Percentiles rank a stretch among this genome's conserved stretches.
These are phyloP conservation scores for Autographa gamma DNA, from an alignment of 2,888 invertebrate genomes.

Conservation along the genomic window DNA sequence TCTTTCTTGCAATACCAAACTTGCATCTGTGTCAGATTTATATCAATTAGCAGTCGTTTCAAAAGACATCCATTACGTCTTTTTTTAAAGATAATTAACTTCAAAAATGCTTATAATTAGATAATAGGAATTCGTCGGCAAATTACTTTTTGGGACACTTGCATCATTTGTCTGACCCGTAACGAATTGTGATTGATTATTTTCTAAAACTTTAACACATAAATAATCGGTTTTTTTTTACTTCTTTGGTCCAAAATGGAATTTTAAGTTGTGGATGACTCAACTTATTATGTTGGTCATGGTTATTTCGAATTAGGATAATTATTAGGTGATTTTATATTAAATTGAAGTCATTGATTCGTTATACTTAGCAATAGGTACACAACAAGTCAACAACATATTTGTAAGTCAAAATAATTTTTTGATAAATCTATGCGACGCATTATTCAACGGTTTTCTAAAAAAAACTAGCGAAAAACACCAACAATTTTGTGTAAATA, in stretches of 20 bases:
- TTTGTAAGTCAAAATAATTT: too few species aligned
- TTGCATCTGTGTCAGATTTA: too few species aligned
- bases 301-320: background rate
- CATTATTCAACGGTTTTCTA: too few species aligned
- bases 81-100: constrained; percentile 18
- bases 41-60: background rate
- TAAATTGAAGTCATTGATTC: too few species aligned
- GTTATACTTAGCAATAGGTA: too few species aligned
- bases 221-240: background rate
- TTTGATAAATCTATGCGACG: too few species aligned
- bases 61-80: constrained; percentile 2
- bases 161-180: constrained; percentile 16
- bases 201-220: background rate
- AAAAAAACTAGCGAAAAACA: too few species aligned
- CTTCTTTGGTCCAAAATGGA: background rate
- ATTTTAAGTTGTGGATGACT: background rate
- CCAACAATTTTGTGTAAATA: too few species aligned
- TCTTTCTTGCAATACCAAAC: too few species aligned
- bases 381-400: too few species aligned
- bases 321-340: background rate
- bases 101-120: constrained; percentile 3
- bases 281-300: background rate
- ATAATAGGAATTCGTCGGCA: constrained; percentile 10
- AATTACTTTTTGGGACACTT: constrained; percentile 29
- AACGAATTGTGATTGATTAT: constrained; percentile 19